Evolutionary conservation across 2,888 invertebrate genomes (phyloP), one percentile per base, ranked within the genome.

Genomic region (Lasioglossum lativentre): DNA sequence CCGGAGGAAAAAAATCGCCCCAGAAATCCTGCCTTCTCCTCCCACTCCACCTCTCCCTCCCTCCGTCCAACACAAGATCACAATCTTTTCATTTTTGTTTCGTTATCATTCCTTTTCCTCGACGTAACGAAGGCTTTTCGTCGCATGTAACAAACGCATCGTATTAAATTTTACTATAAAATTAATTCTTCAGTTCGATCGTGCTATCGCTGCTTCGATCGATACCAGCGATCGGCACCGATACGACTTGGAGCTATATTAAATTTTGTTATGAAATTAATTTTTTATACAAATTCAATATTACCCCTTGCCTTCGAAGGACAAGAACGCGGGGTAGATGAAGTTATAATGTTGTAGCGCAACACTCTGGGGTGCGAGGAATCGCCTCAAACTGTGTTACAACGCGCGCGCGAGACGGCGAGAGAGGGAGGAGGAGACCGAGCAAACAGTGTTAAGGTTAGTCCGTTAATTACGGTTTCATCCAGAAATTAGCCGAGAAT

Each of bases 401-500:
- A 68, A 68, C 34, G 66, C 34, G 23, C 3, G 34, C 19, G 38
- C 0, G 38, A 4, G 23, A 34, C 8, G 8, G 19, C 2, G 8
- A 30, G 19, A 3, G 27, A 19, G 23, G 0, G 19, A 1, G 23
- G 1, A 4, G 2, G 38, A 4, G 34, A 40, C n/a, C 56, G 80
- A 38, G 70, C 38, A 40, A 70, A 70, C 40, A 70, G 40, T 70
- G 38, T 70, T 70, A 70, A 70, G n/a, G 70, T 38, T 70, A 40
- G 40, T n/a, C 40, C 38, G 70, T 70, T 68, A 68, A 68, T 68
- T 70, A 70, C 70, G 40, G 23, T 70, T 42, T 71, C 42, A 38
- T 42, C 71, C 71, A 47, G 72, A 75, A 86, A 86, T 87, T 75
- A 78, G 73, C 76, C 19, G 45, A 70, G 86, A 83, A 86, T 80